Evolutionary conservation across 2,888 invertebrate genomes (phyloP).

Genomic region (Charanyca ferruginea): DNA sequence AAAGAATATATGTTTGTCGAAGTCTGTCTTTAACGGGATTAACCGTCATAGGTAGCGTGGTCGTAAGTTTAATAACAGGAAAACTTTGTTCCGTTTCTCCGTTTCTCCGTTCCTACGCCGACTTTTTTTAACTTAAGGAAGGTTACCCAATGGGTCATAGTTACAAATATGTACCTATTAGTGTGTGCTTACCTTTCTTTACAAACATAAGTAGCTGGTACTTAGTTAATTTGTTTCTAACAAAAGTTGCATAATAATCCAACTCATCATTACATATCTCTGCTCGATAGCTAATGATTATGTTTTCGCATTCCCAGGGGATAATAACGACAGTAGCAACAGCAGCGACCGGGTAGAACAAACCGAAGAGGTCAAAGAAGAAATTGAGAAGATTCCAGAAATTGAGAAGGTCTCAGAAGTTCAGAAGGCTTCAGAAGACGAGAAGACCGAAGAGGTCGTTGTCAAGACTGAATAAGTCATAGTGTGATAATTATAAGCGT

Average conservation of each 20-base stretch:
- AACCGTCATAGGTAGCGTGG: conserved; percentile 11
- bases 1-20: conserved; percentile 11
- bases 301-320: conserved; percentile 71
- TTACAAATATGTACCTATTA: too few relatives aligned
- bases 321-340: conserved; percentile 77
- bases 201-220: too few relatives aligned
- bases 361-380: conserved; percentile 53
- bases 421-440: conserved; percentile 60
- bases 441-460: conserved; percentile 65
- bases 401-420: conserved; percentile 59
- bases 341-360: conserved; percentile 72
- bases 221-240: conserved; percentile 33
- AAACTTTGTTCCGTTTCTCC: too few relatives aligned
- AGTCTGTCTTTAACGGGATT: conserved; percentile 3
- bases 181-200: too few relatives aligned
- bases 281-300: conserved; percentile 3
- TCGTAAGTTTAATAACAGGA: conserved; percentile 7
- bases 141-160: too few relatives aligned
- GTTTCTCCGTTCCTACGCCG: too few relatives aligned
- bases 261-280: neutral
- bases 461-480: conserved; percentile 84
- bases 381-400: conserved; percentile 51
- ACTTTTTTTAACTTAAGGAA: too few relatives aligned
- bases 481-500: conserved; percentile 74
- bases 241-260: conserved; percentile 3